Evolutionary conservation across 35 echinoderm and acorn worm species (phyloP).

Genomic region (Nesometra sesokonis): DNA sequence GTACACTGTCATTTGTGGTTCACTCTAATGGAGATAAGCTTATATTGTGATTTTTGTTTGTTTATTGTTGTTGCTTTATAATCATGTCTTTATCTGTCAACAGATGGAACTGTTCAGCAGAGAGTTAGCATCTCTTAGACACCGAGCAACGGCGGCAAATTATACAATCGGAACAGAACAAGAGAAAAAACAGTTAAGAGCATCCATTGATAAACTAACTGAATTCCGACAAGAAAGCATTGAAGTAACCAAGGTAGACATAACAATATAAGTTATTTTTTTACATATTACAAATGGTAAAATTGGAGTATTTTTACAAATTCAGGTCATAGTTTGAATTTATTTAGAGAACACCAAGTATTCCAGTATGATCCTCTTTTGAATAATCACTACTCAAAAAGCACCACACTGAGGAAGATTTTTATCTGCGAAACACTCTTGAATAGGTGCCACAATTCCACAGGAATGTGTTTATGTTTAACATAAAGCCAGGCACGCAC

Average conservation of each 20-base stretch:
- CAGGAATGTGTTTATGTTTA: no score
- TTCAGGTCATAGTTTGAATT: not conserved
- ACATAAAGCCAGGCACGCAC: no score
- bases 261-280: not conserved
- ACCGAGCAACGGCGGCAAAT: not conserved
- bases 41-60: not conserved
- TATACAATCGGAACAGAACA: constrained; percentile 20
- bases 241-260: constrained; percentile 55
- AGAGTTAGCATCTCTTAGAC: constrained; percentile 42
- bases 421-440: no score
- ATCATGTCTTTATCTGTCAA: no score
- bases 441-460: no score
- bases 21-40: not conserved
- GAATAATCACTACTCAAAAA: no score
- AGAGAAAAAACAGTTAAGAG: constrained; percentile 22
- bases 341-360: not conserved
- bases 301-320: not conserved
- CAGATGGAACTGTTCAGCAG: constrained; percentile 73
- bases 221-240: constrained; percentile 43
- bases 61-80: no score
- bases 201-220: constrained; percentile 28
- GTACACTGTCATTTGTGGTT: not conserved
- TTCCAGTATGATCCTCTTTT: no score
- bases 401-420: no score
- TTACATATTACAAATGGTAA: not conserved